Evolutionary conservation across 2,113 vertebrate genomes (phyloP).

Genomic region (Megaceryle torquata): DNA sequence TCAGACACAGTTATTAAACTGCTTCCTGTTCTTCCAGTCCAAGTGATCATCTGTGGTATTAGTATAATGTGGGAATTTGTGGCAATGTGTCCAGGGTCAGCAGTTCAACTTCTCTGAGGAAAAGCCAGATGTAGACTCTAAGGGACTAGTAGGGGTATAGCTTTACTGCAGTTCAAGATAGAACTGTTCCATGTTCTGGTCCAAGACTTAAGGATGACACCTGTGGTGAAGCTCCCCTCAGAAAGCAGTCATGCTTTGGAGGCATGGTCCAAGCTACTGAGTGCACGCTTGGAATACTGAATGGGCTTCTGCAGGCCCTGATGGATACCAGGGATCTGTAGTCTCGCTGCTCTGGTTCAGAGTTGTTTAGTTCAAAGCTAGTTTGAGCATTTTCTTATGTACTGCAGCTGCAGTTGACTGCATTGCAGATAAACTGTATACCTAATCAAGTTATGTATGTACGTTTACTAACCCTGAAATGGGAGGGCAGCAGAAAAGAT

Average conservation of each 20-base stretch:
- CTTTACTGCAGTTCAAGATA: not conserved
- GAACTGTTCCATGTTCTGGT: not conserved
- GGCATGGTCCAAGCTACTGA: not conserved
- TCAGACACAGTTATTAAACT: not conserved
- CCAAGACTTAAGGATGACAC: not conserved
- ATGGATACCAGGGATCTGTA: not conserved
- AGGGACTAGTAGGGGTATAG: not conserved
- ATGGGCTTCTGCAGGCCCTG: not conserved
- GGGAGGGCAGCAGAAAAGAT: not conserved
- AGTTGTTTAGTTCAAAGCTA: not conserved
- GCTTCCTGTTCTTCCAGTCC: not conserved
- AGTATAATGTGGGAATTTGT: not conserved
- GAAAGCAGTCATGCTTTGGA: not conserved
- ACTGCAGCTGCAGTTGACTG: slow-evolving; percentile 24
- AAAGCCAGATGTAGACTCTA: not conserved
- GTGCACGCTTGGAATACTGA: not conserved
- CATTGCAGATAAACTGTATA: slow-evolving; percentile 27
- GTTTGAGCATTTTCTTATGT: not conserved
- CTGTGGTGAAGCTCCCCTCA: not conserved
- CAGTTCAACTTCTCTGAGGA: not conserved
- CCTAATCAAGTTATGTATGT: not conserved
- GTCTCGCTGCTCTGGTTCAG: not conserved
- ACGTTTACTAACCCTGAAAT: not conserved
- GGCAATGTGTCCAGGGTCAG: fast-evolving
- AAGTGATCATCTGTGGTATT: not conserved